Conservation (phyloP, 2,888 invertebrate genomes). For the Acleris literana region DNA sequence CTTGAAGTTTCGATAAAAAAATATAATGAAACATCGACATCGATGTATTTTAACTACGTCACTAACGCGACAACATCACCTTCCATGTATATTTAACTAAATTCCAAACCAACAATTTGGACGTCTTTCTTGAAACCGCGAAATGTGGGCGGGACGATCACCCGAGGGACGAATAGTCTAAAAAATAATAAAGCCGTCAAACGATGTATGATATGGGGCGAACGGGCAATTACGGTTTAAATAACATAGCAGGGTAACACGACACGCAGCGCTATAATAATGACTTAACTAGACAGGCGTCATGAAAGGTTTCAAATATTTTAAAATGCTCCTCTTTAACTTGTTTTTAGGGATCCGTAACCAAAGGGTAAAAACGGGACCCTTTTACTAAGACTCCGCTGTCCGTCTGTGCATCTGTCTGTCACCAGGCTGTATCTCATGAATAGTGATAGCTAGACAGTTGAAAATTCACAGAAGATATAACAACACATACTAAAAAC, state of each 20-base stretch:
- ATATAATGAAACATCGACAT: slow-evolving; percentile 13
- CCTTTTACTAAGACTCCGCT: no score
- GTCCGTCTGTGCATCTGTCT: no score
- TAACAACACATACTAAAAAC: no score
- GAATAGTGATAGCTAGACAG: no score
- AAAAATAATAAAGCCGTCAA: slow-evolving; percentile 69
- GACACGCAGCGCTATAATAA: slow-evolving; percentile 14
- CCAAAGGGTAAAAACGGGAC: no score
- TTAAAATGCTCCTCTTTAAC: background rate
- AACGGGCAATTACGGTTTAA: slow-evolving; percentile 53
- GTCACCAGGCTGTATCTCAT: no score
- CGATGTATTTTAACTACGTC: slow-evolving; percentile 38
- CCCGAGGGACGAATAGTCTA: slow-evolving; percentile 47
- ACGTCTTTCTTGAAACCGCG: slow-evolving; percentile 66
- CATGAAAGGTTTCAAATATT: background rate
- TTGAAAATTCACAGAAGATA: no score
- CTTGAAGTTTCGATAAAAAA: background rate
- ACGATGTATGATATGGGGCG: slow-evolving; percentile 37
- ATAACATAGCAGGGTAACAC: slow-evolving; percentile 45
- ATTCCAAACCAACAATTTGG: slow-evolving; percentile 62
- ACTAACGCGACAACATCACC: slow-evolving; percentile 43
- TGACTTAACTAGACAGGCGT: slow-evolving; percentile 16
- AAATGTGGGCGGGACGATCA: slow-evolving; percentile 63
- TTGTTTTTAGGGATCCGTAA: no score
- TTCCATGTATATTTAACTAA: slow-evolving; percentile 46